phyloP scores from a whole-genome alignment of 2,888 invertebrate species.

The Galerucella pusilla region DNA sequence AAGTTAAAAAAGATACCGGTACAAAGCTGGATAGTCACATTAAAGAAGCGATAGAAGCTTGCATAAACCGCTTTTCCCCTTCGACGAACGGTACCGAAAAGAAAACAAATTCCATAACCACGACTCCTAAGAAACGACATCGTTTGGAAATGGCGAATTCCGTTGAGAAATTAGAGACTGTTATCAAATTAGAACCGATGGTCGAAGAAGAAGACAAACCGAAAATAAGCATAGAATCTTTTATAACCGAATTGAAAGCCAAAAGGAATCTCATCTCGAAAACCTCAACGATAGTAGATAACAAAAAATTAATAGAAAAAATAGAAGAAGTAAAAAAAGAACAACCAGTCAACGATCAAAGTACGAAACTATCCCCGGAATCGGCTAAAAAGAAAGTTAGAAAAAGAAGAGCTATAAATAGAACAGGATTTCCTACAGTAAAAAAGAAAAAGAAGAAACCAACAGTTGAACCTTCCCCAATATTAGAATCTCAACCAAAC shows the following conservation, averaged over 20 bases:
- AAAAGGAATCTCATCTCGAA: conserved; percentile 57
- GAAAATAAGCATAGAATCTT: conserved; percentile 57
- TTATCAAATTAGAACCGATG: conserved; percentile 55
- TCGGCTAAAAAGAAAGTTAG: conserved; percentile 65
- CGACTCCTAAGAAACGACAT: conserved; percentile 81
- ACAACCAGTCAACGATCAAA: conserved; percentile 59
- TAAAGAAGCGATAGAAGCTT: conserved; percentile 70
- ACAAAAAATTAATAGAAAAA: conserved; percentile 43
- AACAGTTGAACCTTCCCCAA: conserved; percentile 28
- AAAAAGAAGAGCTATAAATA: conserved; percentile 82
- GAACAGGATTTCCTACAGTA: conserved; percentile 83
- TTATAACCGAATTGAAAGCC: conserved; percentile 61
- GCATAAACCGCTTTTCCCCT: conserved; percentile 65
- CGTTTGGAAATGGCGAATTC: conserved; percentile 72
- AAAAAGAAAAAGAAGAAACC: conserved; percentile 80
- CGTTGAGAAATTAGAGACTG: conserved; percentile 36
- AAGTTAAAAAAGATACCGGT: conserved; percentile 38
- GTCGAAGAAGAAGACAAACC: conserved; percentile 52
- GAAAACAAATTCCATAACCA: conserved; percentile 56
- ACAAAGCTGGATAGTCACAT: conserved; percentile 61
- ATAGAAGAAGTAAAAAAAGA: conserved; percentile 45
- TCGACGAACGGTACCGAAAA: conserved; percentile 30
- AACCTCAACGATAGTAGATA: conserved; percentile 24
- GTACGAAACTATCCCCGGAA: conserved; percentile 48
- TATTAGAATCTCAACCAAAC: conserved; percentile 43